A percentile compares a stretch with the other conserved stretches of the same genome.
phyloP scores from a whole-genome alignment of 2,888 invertebrate species.

The Cyclophora albipunctata region DNA sequence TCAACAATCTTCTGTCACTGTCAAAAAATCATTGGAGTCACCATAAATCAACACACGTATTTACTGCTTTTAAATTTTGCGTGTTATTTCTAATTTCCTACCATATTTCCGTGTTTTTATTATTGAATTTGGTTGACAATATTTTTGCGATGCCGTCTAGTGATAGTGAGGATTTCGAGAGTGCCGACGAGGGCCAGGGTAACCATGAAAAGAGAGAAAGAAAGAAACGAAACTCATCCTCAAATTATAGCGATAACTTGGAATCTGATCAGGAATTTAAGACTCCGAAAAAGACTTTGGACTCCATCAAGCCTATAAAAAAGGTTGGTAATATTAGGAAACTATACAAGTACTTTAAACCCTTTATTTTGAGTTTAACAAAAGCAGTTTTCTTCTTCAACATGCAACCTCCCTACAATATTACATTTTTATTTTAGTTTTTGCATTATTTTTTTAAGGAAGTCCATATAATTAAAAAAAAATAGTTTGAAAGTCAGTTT shows the following conservation, averaged over 20 bases:
- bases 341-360: background rate
- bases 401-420: background rate
- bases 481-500: too few relatives aligned
- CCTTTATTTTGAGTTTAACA: too few relatives aligned
- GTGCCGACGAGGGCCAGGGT: constrained; percentile 81
- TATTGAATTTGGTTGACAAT: too few relatives aligned
- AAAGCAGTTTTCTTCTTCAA: too few relatives aligned
- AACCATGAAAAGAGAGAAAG: constrained; percentile 47
- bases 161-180: constrained; percentile 85
- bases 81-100: too few relatives aligned
- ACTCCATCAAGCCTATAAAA: constrained; percentile 15
- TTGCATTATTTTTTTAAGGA: too few relatives aligned
- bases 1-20: too few relatives aligned
- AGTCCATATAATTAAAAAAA: too few relatives aligned
- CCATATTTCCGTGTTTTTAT: too few relatives aligned
- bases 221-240: constrained; percentile 53
- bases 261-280: constrained; percentile 39
- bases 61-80: too few relatives aligned
- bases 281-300: constrained; percentile 11
- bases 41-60: too few relatives aligned
- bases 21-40: too few relatives aligned
- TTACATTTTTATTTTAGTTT: background rate
- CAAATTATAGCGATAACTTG: constrained; percentile 57
- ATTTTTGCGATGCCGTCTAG: constrained; percentile 77
- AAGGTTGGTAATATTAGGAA: constrained; percentile 13